Evolutionary conservation across 2,888 invertebrate species (phyloP), one percentile per base, ranked within the genome.

Genomic region (Acleris sparsana): DNA sequence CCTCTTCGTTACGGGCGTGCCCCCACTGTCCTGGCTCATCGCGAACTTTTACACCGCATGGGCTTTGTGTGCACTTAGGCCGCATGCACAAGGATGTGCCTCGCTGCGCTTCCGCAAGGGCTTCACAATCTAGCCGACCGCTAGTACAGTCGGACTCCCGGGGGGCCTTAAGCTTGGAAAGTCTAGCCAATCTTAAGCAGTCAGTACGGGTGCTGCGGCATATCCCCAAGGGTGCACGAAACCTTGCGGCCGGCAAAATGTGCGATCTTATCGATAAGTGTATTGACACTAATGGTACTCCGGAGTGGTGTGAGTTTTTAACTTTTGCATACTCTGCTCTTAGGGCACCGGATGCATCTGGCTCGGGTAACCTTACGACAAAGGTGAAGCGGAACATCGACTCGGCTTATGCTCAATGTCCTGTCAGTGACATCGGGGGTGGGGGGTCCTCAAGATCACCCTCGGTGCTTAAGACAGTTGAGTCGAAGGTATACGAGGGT

Each of bases 331-430:
- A 20, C 18, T 55, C 43, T 11, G 39, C 20, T 33, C 18, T 55
- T 43, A 43, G 33, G 11, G 43, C 18, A 43, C 55, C 55, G 11
- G 55, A 55, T 13, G 5, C 39, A 13, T 20, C 43, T 11, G 55
- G 55, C 4, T 22, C 22, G 22, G 43, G 55, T 5, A 43, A 39
- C 17, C 18, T 55, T 9, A 55, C 39, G 7, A 18, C 55, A 13
- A 55, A 55, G 18, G 55, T 55, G n/a, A 55, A 55, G 43, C 43
- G 20, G 18, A 55, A 55, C 43, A 43, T 55, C 22, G 22, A 22
- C 22, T 22, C 22, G 5, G 55, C 43, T 16, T 16, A 18, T 1
- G 44, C 22, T 13, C 3, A 11, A 11, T 16, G 20, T 16, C 13
- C 39, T 39, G 5, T 6, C 39, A 22, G 4, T 22, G 22, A 22